Percentiles rank a stretch among this genome's conserved stretches.
These are phyloP conservation scores for Falco biarmicus DNA, from an alignment of 2,797 vertebrate genomes.

Conservation along the genomic window DNA sequence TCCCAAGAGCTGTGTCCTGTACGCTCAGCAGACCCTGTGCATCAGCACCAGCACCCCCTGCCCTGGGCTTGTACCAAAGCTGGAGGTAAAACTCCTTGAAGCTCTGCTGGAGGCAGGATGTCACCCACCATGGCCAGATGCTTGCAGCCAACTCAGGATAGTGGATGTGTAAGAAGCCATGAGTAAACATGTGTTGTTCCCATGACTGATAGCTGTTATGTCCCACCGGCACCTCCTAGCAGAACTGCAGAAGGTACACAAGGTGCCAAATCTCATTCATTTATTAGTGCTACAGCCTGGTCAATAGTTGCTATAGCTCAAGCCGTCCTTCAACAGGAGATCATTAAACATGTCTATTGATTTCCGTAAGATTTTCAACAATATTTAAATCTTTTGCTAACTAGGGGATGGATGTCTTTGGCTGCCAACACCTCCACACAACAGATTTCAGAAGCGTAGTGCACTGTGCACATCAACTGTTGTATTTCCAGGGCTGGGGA, in stretches of 20 bases:
- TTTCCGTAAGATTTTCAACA: not conserved
- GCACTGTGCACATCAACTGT: not conserved
- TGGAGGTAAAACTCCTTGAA: not conserved
- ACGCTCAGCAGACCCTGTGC: accelerated
- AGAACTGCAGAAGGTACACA: not conserved
- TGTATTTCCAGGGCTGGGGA: not conserved
- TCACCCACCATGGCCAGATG: not conserved
- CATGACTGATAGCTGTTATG: not conserved
- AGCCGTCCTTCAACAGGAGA: not conserved
- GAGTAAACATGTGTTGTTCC: not conserved
- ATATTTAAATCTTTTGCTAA: not conserved
- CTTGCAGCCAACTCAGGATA: not conserved
- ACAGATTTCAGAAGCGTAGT: not conserved
- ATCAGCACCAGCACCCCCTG: not conserved
- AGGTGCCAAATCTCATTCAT: not conserved
- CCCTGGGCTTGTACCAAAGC: too few species aligned
- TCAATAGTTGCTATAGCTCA: not conserved
- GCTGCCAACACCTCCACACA: not conserved
- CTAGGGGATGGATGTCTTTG: not conserved
- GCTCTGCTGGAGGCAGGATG: not conserved
- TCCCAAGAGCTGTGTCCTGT: not conserved
- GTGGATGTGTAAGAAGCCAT: not conserved
- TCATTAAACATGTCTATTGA: not conserved
- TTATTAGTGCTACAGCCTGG: not conserved
- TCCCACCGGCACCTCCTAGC: not conserved